phyloP scores from a whole-genome alignment of 2,797 vertebrate genomes.

The Chaetophractus vellerosus region DNA sequence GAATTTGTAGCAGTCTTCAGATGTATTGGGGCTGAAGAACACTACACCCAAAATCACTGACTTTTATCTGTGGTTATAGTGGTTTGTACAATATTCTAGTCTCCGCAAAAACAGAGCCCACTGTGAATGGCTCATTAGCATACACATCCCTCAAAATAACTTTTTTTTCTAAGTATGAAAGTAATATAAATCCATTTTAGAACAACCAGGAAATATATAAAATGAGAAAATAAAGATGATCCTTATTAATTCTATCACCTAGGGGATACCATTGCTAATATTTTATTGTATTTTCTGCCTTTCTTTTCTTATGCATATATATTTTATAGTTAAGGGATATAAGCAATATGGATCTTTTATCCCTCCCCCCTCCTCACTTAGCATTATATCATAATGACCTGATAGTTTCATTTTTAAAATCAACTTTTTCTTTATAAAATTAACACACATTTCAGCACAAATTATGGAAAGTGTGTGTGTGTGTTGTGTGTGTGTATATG shows the following conservation, averaged over 20 bases:
- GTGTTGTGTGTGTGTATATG: neutral
- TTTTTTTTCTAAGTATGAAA: neutral
- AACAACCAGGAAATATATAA: neutral
- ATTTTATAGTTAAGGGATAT: conserved; percentile 14
- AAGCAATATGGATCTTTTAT: neutral
- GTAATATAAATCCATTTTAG: neutral
- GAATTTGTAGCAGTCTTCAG: neutral
- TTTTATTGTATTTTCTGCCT: neutral
- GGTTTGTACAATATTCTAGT: neutral
- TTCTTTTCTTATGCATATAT: neutral
- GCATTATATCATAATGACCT: neutral
- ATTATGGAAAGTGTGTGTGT: neutral
- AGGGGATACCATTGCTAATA: neutral
- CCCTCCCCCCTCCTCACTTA: neutral
- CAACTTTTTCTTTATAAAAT: conserved; percentile 50
- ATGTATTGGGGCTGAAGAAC: neutral
- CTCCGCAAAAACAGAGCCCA: neutral
- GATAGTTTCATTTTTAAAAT: conserved; percentile 42
- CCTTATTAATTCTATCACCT: neutral
- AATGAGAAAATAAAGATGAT: conserved; percentile 22
- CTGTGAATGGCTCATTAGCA: neutral
- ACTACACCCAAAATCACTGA: neutral
- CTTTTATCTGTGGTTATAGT: neutral
- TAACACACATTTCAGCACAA: conserved; percentile 12
- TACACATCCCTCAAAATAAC: neutral